Conservation (phyloP, 2,888 invertebrate species). For the Drosophila greeni region DNA sequence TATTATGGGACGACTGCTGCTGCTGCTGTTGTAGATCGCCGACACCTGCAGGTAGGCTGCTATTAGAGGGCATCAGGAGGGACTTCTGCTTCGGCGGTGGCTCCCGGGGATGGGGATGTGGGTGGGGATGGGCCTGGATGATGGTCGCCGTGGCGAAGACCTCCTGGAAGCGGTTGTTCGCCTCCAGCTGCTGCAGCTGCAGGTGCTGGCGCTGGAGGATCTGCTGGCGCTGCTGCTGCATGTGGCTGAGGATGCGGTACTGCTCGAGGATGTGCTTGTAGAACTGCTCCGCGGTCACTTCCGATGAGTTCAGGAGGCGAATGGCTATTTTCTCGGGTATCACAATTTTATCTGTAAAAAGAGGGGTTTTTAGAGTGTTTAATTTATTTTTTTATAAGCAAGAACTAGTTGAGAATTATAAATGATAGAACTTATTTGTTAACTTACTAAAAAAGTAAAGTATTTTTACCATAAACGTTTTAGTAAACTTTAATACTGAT, state of each 20-base stretch:
- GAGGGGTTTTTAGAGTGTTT: neutral
- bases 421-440: too few relatives aligned
- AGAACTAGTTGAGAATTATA: neutral
- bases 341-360: slow-evolving; percentile 77
- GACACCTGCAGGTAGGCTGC: slow-evolving; percentile 2
- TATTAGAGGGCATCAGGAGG: slow-evolving; percentile 33
- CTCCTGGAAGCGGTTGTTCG: slow-evolving; percentile 75
- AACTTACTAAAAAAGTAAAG: too few relatives aligned
- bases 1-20: slow-evolving; percentile 27
- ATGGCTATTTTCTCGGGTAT: slow-evolving; percentile 79
- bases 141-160: slow-evolving; percentile 76
- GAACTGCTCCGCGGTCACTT: slow-evolving; percentile 78
- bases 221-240: slow-evolving; percentile 75
- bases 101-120: slow-evolving; percentile 65
- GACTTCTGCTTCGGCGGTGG: slow-evolving; percentile 61
- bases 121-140: slow-evolving; percentile 72
- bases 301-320: slow-evolving; percentile 77
- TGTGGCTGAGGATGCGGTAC: slow-evolving; percentile 72
- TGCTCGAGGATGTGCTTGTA: slow-evolving; percentile 77
- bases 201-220: slow-evolving; percentile 74
- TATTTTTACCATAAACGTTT: too few relatives aligned
- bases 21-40: slow-evolving; percentile 21
- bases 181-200: slow-evolving; percentile 74
- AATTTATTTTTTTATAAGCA: neutral
- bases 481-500: too few relatives aligned